Conservation (phyloP, 1,140 invertebrate genomes). For the Hyles euphorbiae region DNA sequence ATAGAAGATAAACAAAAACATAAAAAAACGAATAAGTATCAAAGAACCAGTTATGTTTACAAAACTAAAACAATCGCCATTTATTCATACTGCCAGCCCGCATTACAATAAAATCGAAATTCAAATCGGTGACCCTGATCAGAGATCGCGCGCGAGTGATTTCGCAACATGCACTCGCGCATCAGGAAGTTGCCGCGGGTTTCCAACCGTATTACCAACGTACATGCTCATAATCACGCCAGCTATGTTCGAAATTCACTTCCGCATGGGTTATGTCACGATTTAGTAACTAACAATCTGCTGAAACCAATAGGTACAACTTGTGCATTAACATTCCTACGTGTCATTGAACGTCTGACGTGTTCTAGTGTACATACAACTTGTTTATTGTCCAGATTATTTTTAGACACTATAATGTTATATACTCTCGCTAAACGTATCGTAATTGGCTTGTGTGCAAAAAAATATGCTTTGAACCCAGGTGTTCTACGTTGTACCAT, state of each 20-base stretch:
- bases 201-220: constrained; percentile 14
- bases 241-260: constrained; percentile 14
- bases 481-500: too few species aligned
- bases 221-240: constrained; percentile 14
- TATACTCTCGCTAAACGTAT: too few species aligned
- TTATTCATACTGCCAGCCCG: constrained; percentile 6
- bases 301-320: too few species aligned
- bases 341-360: too few species aligned
- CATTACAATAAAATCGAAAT: constrained; percentile 16
- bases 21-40: background rate
- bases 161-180: constrained; percentile 25
- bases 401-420: too few species aligned
- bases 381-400: too few species aligned
- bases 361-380: too few species aligned
- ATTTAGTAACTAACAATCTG: background rate
- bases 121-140: constrained; percentile 32
- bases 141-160: constrained; percentile 28
- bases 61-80: background rate
- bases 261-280: constrained; percentile 17
- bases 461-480: too few species aligned
- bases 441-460: too few species aligned
- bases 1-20: too few species aligned
- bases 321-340: too few species aligned
- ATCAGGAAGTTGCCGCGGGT: constrained; percentile 28
- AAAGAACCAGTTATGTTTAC: constrained; percentile 8